A percentile compares a stretch with the other conserved stretches of the same genome.
Conservation (phyloP, 2,888 invertebrate species). For the Hirtodrosophila histrioides region DNA sequence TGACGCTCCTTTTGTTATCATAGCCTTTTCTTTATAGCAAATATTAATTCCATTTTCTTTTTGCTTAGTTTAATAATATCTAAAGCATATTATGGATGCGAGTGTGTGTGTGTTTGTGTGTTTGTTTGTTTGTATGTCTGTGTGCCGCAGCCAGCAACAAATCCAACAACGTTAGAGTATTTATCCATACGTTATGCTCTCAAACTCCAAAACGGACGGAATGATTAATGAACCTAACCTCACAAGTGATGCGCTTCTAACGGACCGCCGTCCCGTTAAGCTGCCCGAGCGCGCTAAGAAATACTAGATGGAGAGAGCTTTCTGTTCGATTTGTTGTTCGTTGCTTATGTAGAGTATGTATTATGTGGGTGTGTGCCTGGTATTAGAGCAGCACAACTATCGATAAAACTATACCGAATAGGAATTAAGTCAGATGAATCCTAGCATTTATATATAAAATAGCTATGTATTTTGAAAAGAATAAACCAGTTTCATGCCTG, state of each 20-base stretch:
- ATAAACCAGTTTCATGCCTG: no score
- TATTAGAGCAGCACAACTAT: background rate
- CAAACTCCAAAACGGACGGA: slow-evolving; percentile 47
- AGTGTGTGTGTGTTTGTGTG: slow-evolving; percentile 11
- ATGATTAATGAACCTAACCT: slow-evolving; percentile 37
- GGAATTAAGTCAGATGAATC: background rate
- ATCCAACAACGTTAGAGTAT: background rate
- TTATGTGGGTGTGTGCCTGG: slow-evolving; percentile 1
- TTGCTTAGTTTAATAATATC: slow-evolving; percentile 43
- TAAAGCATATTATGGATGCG: slow-evolving; percentile 54
- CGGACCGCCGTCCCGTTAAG: background rate
- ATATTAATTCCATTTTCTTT: slow-evolving; percentile 15
- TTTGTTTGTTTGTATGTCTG: slow-evolving; percentile 6
- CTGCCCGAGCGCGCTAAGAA: background rate
- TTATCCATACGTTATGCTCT: slow-evolving; percentile 16
- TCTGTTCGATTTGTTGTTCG: slow-evolving; percentile 4
- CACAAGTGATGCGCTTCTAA: slow-evolving; percentile 5
- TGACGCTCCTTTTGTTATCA: slow-evolving; percentile 7
- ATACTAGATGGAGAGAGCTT: slow-evolving; percentile 2
- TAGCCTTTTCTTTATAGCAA: slow-evolving; percentile 12
- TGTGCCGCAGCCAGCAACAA: slow-evolving; percentile 27
- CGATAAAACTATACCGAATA: no score
- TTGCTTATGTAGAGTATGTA: slow-evolving; percentile 1
- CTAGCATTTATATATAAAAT: no score
- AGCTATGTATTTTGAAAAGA: no score